These are phyloP conservation scores for Zaprionus lineosus DNA, from an alignment of 2,888 invertebrate genomes.

Conservation along the genomic window DNA sequence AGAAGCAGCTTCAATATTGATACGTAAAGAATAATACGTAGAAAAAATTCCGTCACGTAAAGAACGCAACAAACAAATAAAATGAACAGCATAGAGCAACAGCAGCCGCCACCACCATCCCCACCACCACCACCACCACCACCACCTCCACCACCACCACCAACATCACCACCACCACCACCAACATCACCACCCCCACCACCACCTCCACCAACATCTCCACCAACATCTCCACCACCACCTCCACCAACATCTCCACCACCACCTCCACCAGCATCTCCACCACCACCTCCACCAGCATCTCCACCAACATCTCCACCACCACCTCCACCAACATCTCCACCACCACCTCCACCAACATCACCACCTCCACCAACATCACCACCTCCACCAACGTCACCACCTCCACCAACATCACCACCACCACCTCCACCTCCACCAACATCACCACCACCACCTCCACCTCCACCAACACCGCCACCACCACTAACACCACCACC, in stretches of 20 bases:
- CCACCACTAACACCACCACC: no score
- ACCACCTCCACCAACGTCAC: no score
- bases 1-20: conserved; percentile 13
- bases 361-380: no score
- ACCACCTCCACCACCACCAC: background rate
- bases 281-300: background rate
- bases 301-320: background rate
- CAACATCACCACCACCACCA: background rate
- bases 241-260: background rate
- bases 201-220: background rate
- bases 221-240: background rate
- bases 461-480: no score
- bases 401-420: no score
- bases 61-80: conserved; percentile 2
- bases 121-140: background rate
- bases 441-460: no score
- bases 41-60: conserved; percentile 17
- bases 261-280: background rate
- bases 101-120: background rate
- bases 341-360: no score
- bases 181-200: background rate
- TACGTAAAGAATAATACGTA: conserved; percentile 21
- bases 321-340: conserved; percentile 25
- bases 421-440: no score
- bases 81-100: background rate